A percentile compares a stretch with the other conserved stretches of the same genome.
These are phyloP conservation scores for Notospermus geniculatus DNA, from an alignment of 1,140 invertebrate species.

Conservation along the genomic window DNA sequence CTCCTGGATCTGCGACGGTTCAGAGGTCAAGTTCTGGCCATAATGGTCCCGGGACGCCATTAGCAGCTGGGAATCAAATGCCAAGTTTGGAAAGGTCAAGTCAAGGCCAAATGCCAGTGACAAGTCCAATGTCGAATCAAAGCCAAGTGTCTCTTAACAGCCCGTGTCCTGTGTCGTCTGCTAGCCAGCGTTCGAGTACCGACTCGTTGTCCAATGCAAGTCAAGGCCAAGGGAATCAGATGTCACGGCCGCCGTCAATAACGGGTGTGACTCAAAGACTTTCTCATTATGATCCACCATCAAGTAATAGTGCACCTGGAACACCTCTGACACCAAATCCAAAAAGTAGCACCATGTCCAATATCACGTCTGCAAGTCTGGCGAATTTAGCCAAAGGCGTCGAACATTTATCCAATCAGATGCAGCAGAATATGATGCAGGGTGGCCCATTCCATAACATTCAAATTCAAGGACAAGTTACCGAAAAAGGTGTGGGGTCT, in stretches of 20 bases:
- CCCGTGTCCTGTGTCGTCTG: not conserved
- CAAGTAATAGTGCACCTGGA: conserved; percentile 27
- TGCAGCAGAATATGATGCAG: conserved; percentile 56
- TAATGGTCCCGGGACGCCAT: conserved; percentile 1
- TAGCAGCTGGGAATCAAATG: not conserved
- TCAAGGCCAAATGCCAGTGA: conserved; percentile 6
- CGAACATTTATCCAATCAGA: conserved; percentile 53
- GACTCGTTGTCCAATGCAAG: not conserved
- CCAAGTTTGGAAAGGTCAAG: no score
- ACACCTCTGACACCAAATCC: conserved; percentile 28
- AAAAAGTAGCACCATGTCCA: conserved; percentile 41
- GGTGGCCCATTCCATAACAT: conserved; percentile 56
- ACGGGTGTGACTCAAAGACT: conserved; percentile 25
- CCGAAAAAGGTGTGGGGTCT: conserved; percentile 11
- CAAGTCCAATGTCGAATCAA: not conserved
- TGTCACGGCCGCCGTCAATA: not conserved
- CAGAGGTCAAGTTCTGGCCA: not conserved
- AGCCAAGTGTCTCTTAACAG: not conserved
- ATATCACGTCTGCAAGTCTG: conserved; percentile 53
- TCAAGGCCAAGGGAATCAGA: conserved; percentile 3
- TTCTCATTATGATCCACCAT: conserved; percentile 45
- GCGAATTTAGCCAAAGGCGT: conserved; percentile 55
- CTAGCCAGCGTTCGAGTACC: not conserved
- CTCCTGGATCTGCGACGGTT: not conserved
- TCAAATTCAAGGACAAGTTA: conserved; percentile 46